Base-by-base conservation (phyloP, 2,113 vertebrate genomes). In the Nestor notabilis region DNA sequence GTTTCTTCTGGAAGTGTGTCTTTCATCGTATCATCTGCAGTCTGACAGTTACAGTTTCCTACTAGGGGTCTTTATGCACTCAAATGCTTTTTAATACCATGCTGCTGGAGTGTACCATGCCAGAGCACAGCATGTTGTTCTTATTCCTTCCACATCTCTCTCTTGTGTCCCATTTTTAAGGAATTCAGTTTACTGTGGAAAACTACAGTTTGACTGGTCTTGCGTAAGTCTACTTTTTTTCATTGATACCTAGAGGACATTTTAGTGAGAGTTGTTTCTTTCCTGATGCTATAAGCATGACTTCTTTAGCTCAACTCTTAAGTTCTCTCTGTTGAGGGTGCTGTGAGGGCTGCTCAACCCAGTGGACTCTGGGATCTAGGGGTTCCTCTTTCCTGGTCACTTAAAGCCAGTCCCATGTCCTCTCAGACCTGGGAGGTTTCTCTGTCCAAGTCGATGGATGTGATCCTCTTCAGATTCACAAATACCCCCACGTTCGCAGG, bases 371-470 rank as follows among this genome's bases (percentile, higher is more conserved):
- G 17, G 24, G 24, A 47, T 12, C 11, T 33, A 47, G 19, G 11
- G 24, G 4, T 72, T 72, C 25, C 5, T 69, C 53, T 72, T 77
- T 91, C 53, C 39, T 68, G 5, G 15, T 77, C 29, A 5, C 35
- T 77, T 52, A 72, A 75, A 53, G 28, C 20, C 47, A 55, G 29
- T 21, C 18, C 14, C 5, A 1, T 17, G 61, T 64, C 24, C 47
- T 71, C 17, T 49, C 46, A 58, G 46, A 79, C 31, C 41, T 9
- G 6, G 37, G 79, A 46, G 52, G 18, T 64, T 79, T 86, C 52
- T 71, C 43, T 1, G 0, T 76, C 17, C 0, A 0, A 10, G 7
- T 11, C 52, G 37, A 33, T n/a, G 65, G 27, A 20, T 49, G 23
- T 7, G 17, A 87, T 80, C 31, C 13, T 76, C 58, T 23, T 39